Percentiles rank a stretch among this genome's conserved stretches.
phyloP scores from a whole-genome alignment of 1,140 invertebrate species.

The Musca vetustissima region DNA sequence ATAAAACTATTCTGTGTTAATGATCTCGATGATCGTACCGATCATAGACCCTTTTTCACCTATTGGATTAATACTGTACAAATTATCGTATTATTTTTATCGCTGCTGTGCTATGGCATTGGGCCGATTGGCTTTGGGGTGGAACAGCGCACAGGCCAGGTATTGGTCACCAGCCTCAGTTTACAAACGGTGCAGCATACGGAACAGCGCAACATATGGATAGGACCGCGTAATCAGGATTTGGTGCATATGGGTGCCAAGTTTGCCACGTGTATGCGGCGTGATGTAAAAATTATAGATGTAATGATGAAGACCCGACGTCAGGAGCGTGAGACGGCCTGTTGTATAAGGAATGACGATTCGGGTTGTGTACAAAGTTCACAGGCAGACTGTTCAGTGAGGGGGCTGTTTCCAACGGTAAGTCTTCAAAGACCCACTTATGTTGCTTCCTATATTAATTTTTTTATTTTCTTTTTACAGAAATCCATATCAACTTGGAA shows the following conservation, averaged over 20 bases:
- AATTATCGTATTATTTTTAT: conserved; percentile 86
- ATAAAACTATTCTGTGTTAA: conserved; percentile 49
- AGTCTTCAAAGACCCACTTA: too few relatives aligned
- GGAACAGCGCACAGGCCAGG: conserved; percentile 82
- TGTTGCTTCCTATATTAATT: too few relatives aligned
- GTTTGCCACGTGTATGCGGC: conserved; percentile 97
- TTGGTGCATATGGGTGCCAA: conserved; percentile 98
- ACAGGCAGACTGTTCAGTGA: conserved; percentile 93
- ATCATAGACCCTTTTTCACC: conserved; percentile 96
- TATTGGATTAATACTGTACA: conserved; percentile 98
- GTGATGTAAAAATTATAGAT: conserved; percentile 85
- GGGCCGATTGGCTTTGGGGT: conserved; percentile 90
- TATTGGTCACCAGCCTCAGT: conserved; percentile 90
- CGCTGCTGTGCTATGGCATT: conserved; percentile 90
- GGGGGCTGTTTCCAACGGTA: conserved; percentile 56
- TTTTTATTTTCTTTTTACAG: conserved; percentile 60
- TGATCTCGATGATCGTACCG: conserved; percentile 86
- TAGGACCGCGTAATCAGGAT: conserved; percentile 79
- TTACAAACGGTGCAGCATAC: conserved; percentile 77
- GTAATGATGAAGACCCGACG: conserved; percentile 83
- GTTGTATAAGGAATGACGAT: conserved; percentile 94
- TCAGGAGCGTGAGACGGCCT: conserved; percentile 89
- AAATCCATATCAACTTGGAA: conserved; percentile 94
- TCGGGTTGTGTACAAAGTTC: conserved; percentile 97
- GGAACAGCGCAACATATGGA: conserved; percentile 67